These are phyloP conservation scores for Acanthosepion esculentum DNA, from an alignment of 2,888 invertebrate species.

Conservation along the genomic window DNA sequence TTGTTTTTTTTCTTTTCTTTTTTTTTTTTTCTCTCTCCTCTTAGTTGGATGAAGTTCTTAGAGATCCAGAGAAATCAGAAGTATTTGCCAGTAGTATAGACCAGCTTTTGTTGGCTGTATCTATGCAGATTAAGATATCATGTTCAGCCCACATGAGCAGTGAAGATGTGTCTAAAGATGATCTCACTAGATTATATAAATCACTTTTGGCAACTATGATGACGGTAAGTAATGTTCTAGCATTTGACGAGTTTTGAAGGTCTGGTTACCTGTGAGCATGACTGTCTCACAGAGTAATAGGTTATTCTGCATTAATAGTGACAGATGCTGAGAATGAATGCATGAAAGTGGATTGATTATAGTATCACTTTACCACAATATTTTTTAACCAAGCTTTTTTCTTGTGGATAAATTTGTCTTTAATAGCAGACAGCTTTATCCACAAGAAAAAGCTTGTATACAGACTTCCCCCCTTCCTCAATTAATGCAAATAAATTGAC, in stretches of 20 bases:
- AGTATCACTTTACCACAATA: too few species aligned
- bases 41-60: constrained; percentile 82
- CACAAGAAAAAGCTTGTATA: too few species aligned
- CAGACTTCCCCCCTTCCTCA: too few species aligned
- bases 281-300: neutral
- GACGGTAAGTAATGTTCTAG: constrained; percentile 63
- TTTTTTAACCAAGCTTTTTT: too few species aligned
- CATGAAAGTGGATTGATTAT: too few species aligned
- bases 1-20: neutral
- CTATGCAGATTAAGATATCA: constrained; percentile 81
- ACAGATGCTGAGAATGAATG: neutral
- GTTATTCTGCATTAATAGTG: neutral
- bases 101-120: constrained; percentile 81
- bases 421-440: too few species aligned
- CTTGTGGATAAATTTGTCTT: too few species aligned
- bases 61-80: constrained; percentile 72
- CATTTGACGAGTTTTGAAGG: neutral
- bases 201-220: constrained; percentile 73
- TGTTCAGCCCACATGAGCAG: constrained; percentile 75
- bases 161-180: constrained; percentile 76
- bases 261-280: too few species aligned
- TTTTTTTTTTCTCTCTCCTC: neutral
- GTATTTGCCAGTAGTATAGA: constrained; percentile 80
- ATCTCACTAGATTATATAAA: constrained; percentile 74
- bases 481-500: too few species aligned